Evolutionary conservation across 2,113 vertebrate species (phyloP).

Genomic region (Bostrychus sinensis): DNA sequence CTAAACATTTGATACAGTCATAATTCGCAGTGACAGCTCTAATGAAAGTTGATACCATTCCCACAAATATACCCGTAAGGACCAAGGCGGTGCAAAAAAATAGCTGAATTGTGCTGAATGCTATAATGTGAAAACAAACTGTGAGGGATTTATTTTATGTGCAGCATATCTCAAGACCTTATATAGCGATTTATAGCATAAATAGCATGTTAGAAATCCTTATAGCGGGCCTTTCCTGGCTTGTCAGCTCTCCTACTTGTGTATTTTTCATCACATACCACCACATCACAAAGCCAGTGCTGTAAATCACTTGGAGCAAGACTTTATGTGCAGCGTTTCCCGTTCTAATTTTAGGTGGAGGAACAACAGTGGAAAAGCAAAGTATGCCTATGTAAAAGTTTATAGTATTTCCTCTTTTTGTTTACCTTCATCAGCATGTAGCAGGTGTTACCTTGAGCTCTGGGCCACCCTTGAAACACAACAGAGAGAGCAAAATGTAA

Average conservation of each 20-base stretch:
- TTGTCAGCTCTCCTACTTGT: slow-evolving; percentile 20
- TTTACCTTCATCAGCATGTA: slow-evolving; percentile 32
- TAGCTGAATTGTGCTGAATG: background rate
- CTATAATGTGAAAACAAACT: slow-evolving; percentile 12
- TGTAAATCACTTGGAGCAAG: slow-evolving; percentile 1
- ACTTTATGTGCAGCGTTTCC: slow-evolving; percentile 15
- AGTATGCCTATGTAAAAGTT: slow-evolving; percentile 16
- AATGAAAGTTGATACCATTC: background rate
- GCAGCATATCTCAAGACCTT: slow-evolving; percentile 13
- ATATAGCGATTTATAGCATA: background rate
- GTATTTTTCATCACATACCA: slow-evolving; percentile 21
- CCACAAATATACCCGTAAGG: background rate
- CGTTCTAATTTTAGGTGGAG: slow-evolving; percentile 33
- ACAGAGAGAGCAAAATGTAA: slow-evolving; percentile 23
- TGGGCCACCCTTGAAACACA: slow-evolving; percentile 32
- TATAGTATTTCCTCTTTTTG: slow-evolving; percentile 53
- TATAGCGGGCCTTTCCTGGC: slow-evolving; percentile 12
- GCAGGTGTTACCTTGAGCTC: slow-evolving; percentile 34
- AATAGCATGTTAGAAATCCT: background rate
- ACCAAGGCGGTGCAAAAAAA: background rate
- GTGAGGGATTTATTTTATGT: slow-evolving; percentile 8
- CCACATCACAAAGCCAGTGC: background rate
- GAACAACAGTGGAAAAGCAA: slow-evolving; percentile 27
- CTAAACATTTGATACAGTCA: background rate
- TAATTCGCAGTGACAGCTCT: too few relatives aligned